These are phyloP conservation scores for Chlorodrepanis virens DNA, from an alignment of 2,113 vertebrate species.

Conservation along the genomic window DNA sequence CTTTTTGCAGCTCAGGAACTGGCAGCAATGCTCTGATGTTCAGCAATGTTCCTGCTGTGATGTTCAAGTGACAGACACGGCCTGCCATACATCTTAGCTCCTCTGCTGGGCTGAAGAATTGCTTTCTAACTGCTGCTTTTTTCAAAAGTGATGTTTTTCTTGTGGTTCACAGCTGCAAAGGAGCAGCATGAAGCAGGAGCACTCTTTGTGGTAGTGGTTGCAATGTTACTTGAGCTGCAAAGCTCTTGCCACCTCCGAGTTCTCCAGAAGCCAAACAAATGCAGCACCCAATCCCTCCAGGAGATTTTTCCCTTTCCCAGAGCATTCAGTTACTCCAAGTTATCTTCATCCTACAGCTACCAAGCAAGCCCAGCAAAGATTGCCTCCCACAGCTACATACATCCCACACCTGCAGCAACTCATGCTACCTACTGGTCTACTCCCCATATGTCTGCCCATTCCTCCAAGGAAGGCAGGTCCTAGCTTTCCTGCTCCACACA, in stretches of 20 bases:
- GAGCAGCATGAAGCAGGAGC: not conserved
- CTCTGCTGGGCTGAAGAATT: not conserved
- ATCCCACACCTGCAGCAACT: slow-evolving; percentile 38
- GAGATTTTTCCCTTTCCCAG: not conserved
- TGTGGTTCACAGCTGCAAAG: not conserved
- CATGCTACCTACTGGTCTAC: not conserved
- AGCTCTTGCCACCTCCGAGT: not conserved
- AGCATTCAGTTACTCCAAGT: not conserved
- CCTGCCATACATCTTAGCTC: not conserved
- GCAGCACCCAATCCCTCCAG: not conserved
- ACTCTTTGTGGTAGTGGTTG: not conserved
- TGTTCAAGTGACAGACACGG: not conserved
- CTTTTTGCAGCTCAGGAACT: not conserved
- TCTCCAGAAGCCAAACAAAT: not conserved
- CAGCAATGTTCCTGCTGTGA: not conserved
- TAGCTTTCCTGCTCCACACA: not conserved
- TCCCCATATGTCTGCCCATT: slow-evolving; percentile 36
- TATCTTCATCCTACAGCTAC: slow-evolving; percentile 10
- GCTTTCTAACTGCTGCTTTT: not conserved
- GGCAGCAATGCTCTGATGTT: not conserved
- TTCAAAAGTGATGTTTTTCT: not conserved
- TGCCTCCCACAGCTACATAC: not conserved
- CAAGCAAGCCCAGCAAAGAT: slow-evolving; percentile 2
- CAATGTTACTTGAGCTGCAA: not conserved
- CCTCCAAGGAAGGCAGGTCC: not conserved